Conservation (phyloP, 2,888 invertebrate species). For the Ectropis crepuscularia region DNA sequence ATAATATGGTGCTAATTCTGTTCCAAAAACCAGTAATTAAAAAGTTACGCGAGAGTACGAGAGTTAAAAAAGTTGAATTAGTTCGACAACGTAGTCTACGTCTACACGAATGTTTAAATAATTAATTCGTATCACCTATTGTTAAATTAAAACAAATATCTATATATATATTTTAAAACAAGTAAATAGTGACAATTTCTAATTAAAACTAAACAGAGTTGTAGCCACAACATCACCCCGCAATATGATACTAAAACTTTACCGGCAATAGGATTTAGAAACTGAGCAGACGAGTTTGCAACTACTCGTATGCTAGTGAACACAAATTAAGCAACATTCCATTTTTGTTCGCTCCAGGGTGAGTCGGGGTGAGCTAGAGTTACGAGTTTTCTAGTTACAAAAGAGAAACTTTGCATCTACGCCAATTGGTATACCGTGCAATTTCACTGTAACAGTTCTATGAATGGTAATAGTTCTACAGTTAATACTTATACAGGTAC, state of each 20-base stretch:
- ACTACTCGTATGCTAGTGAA: constrained; percentile 46
- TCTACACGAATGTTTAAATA: too few relatives aligned
- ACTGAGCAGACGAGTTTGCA: constrained; percentile 51
- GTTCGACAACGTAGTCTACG: too few relatives aligned
- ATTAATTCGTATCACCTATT: too few relatives aligned
- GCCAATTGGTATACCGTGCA: constrained; percentile 25
- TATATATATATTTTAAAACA: too few relatives aligned
- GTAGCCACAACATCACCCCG: constrained; percentile 22
- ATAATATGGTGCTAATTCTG: too few relatives aligned
- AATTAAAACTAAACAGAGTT: not conserved
- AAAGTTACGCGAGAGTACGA: too few relatives aligned
- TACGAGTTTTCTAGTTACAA: constrained; percentile 23
- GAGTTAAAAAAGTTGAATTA: too few relatives aligned
- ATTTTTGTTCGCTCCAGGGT: constrained; percentile 51
- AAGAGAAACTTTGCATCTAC: constrained; percentile 29
- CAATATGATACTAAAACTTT: constrained; percentile 22
- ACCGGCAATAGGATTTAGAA: constrained; percentile 28
- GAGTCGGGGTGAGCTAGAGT: constrained; percentile 9
- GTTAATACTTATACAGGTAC: not conserved
- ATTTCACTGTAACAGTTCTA: constrained; percentile 7
- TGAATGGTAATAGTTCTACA: constrained; percentile 14
- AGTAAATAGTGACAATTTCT: too few relatives aligned
- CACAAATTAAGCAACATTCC: constrained; percentile 58
- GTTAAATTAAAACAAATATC: too few relatives aligned
- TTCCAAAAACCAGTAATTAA: too few relatives aligned